Conservation (phyloP, 2,888 invertebrate species). For the Torymus auratus region DNA sequence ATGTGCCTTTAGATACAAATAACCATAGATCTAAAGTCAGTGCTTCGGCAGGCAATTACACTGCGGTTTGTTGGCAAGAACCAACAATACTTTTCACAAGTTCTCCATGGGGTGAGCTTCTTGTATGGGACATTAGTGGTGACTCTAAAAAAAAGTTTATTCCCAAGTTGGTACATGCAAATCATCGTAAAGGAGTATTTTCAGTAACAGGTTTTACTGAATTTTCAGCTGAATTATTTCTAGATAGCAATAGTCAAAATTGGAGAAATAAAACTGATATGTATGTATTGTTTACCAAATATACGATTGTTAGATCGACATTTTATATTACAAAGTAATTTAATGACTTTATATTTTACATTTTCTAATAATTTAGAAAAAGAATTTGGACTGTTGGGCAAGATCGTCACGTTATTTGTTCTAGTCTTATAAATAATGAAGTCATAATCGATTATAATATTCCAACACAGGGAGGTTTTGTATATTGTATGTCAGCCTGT, state of each 20-base stretch:
- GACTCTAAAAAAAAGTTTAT: constrained; percentile 62
- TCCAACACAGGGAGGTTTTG: constrained; percentile 82
- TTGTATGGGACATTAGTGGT: constrained; percentile 80
- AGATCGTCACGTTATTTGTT: constrained; percentile 80
- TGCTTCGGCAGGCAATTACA: constrained; percentile 73
- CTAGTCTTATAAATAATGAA: constrained; percentile 74
- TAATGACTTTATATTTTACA: background rate
- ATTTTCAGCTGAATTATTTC: constrained; percentile 54
- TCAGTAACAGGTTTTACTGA: constrained; percentile 76
- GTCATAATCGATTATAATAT: constrained; percentile 74
- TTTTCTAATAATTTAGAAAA: constrained; percentile 62
- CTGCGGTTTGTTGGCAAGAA: constrained; percentile 81
- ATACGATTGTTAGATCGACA: background rate
- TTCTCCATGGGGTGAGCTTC: constrained; percentile 81
- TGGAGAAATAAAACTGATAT: constrained; percentile 62
- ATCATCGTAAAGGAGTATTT: constrained; percentile 79
- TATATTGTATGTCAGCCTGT: constrained; percentile 82
- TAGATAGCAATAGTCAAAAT: constrained; percentile 60
- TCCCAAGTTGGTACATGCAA: constrained; percentile 67
- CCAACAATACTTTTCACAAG: constrained; percentile 79
- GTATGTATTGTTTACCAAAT: constrained; percentile 46
- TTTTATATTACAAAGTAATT: background rate
- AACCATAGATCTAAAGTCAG: constrained; percentile 68
- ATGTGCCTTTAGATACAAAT: constrained; percentile 69
- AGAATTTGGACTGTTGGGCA: constrained; percentile 81